Conservation (phyloP, 2,797 vertebrate species). For the Natrix natrix region DNA sequence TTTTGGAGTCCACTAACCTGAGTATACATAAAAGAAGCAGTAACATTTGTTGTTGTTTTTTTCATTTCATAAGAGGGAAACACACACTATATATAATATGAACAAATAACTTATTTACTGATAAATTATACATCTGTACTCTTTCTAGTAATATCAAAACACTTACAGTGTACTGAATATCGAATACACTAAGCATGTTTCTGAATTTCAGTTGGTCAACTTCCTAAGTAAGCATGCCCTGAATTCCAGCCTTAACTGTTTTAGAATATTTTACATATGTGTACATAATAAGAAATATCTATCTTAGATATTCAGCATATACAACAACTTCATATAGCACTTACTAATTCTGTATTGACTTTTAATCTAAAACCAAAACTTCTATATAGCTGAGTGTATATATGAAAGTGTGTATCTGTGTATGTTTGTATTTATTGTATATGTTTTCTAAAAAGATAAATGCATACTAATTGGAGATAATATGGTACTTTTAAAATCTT, state of each 20-base stretch:
- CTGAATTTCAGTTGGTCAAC: background rate
- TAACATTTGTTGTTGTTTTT: background rate
- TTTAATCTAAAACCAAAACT: background rate
- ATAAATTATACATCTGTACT: background rate
- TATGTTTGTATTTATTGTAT: background rate
- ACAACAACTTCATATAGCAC: background rate
- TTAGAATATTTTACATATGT: background rate
- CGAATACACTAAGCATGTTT: background rate
- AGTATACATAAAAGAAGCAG: background rate
- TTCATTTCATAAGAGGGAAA: background rate
- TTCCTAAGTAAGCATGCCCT: background rate
- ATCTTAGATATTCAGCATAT: background rate
- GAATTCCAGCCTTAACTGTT: background rate
- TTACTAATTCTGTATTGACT: background rate
- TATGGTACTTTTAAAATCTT: background rate
- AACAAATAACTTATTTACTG: background rate
- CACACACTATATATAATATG: no score
- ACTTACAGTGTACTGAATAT: background rate
- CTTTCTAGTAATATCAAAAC: background rate
- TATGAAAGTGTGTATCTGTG: background rate
- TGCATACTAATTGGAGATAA: background rate
- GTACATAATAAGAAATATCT: background rate
- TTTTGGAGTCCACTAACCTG: background rate
- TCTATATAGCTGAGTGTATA: background rate
- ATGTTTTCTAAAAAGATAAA: background rate